Evolutionary conservation across 2,888 invertebrate genomes (phyloP), one percentile per base, ranked within the genome.

Genomic region (Microctonus aethiopoides): DNA sequence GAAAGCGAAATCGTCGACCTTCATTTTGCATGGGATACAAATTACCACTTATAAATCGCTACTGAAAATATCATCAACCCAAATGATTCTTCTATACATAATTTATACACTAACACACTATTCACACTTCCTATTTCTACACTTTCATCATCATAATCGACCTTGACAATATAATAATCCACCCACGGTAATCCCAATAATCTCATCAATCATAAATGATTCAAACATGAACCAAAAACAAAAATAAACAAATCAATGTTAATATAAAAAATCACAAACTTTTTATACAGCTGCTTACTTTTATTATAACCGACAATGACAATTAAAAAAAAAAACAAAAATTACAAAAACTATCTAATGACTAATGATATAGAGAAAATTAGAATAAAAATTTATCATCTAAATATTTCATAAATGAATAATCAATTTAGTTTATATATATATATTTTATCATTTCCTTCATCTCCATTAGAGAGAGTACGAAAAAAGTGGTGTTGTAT

Each of bases 1-100:
- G 72, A 74, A 74, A 74, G 74, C 74, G 72, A 74, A 74, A 74
- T 72, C 67, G 32, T 62, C 71, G 74, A 72, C 88, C 72, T 89
- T 88, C 36, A 87, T 88, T 72, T 76, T 26, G 22, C 34, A 20
- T 32, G 22, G 60, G 22, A 34, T 60, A 60, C 39, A 60, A 60
- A 60, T 39, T 36, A 34, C 39, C 60, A 39, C 24, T 34, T 46
- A 46, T 16, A 24, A 22, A 60, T 54, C 54, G 46, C 54, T 26
- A 54, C 54, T 34, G 46, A 51, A 63, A 32, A 41, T 51, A 34
- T 9, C 16, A 24, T 13, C 13, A 7, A 29, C n/a, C n/a, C n/a
- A n/a, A 52, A 20, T 20, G 6, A 22, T 3, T 24, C 24, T 39
- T n/a, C 39, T 13, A n/a, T n/a, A 39, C n/a, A n/a, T n/a, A n/a